These are phyloP conservation scores for Brachyopa scutellaris DNA, from an alignment of 2,888 invertebrate species.

Conservation along the genomic window DNA sequence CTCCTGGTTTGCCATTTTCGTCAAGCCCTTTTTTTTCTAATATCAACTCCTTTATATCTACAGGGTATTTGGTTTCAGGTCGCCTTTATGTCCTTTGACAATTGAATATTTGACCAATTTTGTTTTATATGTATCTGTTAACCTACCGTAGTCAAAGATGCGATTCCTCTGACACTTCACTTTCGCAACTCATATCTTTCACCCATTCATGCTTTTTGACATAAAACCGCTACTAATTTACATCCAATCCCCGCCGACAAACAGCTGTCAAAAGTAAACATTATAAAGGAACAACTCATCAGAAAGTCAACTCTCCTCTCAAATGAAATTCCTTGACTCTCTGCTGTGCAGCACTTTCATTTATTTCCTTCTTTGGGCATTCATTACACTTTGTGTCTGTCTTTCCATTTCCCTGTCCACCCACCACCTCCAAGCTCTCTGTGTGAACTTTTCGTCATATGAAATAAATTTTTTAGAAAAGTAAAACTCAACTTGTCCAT, in stretches of 20 bases:
- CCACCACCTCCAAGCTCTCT: constrained; percentile 26
- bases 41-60: too few species aligned
- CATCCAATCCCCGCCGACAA: constrained; percentile 47
- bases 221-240: constrained; percentile 52
- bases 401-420: too few species aligned
- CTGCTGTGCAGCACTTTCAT: constrained; percentile 1
- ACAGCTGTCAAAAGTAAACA: constrained; percentile 42
- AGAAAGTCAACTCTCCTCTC: constrained; percentile 55
- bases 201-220: too few species aligned
- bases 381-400: constrained; percentile 69
- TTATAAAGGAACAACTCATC: constrained; percentile 48
- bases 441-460: constrained; percentile 60
- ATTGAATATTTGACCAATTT: too few species aligned
- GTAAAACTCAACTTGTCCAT: constrained; percentile 67
- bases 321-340: constrained; percentile 36
- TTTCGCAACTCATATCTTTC: too few species aligned
- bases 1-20: too few species aligned
- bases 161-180: too few species aligned
- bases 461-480: not conserved
- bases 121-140: too few species aligned
- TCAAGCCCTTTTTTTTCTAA: too few species aligned
- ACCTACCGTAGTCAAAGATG: too few species aligned
- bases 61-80: too few species aligned
- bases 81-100: too few species aligned
- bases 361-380: constrained; percentile 62